These are phyloP conservation scores for Pontoporia blainvillei DNA, from an alignment of 2,113 vertebrate genomes.

Conservation along the genomic window DNA sequence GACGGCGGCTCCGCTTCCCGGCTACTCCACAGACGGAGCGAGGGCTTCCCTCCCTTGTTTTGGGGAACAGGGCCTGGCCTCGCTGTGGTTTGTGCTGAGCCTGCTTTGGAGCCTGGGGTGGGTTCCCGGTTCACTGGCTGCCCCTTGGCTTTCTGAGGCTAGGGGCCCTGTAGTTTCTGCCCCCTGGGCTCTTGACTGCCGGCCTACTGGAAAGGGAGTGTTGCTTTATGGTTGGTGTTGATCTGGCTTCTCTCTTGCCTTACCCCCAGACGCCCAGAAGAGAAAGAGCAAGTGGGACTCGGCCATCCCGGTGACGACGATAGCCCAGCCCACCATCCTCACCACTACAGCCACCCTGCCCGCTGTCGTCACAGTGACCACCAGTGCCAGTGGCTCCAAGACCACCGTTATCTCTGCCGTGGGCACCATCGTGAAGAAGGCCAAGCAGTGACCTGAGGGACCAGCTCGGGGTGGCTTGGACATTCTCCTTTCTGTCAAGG, in stretches of 20 bases:
- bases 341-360: slow-evolving; percentile 94
- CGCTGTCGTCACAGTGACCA: slow-evolving; percentile 95
- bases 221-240: fast-evolving
- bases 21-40: fast-evolving
- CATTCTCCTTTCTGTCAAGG: not conserved
- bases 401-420: slow-evolving; percentile 98
- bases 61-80: too few relatives aligned
- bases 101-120: not conserved
- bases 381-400: slow-evolving; percentile 97
- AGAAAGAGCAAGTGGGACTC: slow-evolving; percentile 99
- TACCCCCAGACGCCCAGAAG: slow-evolving; percentile 92
- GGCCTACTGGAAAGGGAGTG: not conserved
- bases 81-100: not conserved
- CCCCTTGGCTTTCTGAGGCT: not conserved
- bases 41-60: not conserved
- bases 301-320: slow-evolving; percentile 91
- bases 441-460: slow-evolving; percentile 90
- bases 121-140: not conserved
- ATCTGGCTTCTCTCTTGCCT: slow-evolving; percentile 23
- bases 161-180: too few relatives aligned
- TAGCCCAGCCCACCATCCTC: slow-evolving; percentile 94
- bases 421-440: slow-evolving; percentile 97
- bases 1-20: not conserved
- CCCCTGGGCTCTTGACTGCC: not conserved
- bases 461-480: not conserved